Percentiles rank a stretch among this genome's conserved stretches.
Conservation (phyloP, 2,113 vertebrate species). For the Leucosticte australis region DNA sequence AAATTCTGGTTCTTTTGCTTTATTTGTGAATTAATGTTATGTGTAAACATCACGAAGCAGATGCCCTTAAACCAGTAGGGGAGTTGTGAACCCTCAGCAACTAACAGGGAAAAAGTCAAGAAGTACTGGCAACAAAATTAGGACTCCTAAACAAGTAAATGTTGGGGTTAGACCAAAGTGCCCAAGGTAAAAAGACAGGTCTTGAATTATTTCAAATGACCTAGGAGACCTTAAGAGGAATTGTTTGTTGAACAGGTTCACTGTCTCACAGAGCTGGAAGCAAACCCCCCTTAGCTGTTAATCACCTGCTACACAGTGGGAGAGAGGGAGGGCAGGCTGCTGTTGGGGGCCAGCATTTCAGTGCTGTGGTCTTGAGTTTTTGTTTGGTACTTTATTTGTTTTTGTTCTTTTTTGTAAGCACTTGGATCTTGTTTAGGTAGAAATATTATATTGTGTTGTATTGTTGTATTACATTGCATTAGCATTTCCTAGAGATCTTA, state of each 20-base stretch:
- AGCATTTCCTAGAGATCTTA: background rate
- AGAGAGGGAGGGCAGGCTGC: background rate
- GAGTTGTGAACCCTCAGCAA: background rate
- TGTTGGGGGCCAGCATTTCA: background rate
- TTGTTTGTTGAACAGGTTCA: background rate
- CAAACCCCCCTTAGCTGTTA: background rate
- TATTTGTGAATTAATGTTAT: background rate
- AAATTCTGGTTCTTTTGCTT: background rate
- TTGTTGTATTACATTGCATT: background rate
- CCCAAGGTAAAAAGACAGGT: background rate
- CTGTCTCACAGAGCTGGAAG: background rate
- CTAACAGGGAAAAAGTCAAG: background rate
- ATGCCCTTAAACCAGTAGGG: background rate
- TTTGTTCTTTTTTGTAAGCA: background rate
- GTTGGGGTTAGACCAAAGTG: background rate
- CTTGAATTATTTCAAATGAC: background rate
- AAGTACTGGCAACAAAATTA: background rate
- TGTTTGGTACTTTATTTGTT: background rate
- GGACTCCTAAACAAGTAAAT: background rate
- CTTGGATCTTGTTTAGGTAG: background rate
- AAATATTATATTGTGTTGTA: background rate
- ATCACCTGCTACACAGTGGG: background rate
- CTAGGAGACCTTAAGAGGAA: background rate
- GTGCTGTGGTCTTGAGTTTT: background rate
- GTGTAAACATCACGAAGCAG: background rate